Conservation (phyloP, 2,888 invertebrate species). For the Abrostola tripartita region DNA sequence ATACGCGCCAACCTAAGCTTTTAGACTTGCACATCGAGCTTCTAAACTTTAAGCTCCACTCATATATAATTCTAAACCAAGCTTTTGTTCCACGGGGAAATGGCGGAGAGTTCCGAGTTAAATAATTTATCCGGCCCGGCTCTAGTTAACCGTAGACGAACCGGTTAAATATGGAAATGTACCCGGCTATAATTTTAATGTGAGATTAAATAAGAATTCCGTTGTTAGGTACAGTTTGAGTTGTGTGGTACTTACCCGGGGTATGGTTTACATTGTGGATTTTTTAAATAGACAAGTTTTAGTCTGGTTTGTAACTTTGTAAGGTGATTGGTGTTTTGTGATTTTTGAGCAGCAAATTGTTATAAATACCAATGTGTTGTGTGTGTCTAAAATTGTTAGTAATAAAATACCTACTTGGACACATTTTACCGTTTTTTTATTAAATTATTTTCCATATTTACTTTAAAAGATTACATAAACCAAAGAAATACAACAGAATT, state of each 20-base stretch:
- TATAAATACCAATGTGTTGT: too few relatives aligned
- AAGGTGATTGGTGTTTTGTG: too few relatives aligned
- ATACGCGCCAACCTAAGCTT: constrained; percentile 77
- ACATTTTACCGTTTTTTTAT: too few relatives aligned
- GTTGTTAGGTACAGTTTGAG: constrained; percentile 4
- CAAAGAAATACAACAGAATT: too few relatives aligned
- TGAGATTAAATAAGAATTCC: constrained; percentile 54
- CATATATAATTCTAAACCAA: constrained; percentile 87
- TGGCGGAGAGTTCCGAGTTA: constrained; percentile 83
- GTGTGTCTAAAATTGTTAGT: too few relatives aligned
- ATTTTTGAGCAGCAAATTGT: too few relatives aligned
- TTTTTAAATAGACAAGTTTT: neutral
- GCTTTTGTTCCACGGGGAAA: constrained; percentile 87
- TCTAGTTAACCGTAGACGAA: constrained; percentile 72
- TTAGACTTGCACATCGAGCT: constrained; percentile 86
- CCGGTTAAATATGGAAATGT: constrained; percentile 69
- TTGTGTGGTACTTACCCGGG: neutral
- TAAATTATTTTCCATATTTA: too few relatives aligned
- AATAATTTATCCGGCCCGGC: constrained; percentile 78
- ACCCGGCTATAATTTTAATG: constrained; percentile 63
- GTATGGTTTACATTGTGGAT: neutral
- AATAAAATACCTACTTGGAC: too few relatives aligned
- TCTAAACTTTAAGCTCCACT: constrained; percentile 88
- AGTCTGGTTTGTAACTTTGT: too few relatives aligned
- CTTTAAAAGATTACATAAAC: too few relatives aligned